These are phyloP conservation scores for Chiloscyllium punctatum DNA, from an alignment of 2,797 vertebrate species.

Conservation along the genomic window DNA sequence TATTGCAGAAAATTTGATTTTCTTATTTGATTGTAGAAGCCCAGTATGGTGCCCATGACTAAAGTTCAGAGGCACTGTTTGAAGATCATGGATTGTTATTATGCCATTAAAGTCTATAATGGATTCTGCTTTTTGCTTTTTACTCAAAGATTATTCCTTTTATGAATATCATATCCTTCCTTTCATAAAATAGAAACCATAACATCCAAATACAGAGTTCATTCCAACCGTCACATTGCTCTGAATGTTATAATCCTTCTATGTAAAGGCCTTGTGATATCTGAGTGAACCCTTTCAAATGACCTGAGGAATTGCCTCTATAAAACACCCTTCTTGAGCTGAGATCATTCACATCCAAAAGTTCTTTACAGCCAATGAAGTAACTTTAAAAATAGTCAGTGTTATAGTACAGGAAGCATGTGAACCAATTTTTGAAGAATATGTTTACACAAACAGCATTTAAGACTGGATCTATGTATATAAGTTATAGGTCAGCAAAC, in stretches of 20 bases:
- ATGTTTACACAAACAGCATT: neutral
- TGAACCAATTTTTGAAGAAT: no score
- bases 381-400: no score
- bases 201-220: neutral
- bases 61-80: constrained; percentile 50
- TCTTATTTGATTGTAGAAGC: constrained; percentile 52
- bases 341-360: neutral
- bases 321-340: neutral
- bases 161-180: neutral
- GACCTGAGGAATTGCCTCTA: neutral
- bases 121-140: constrained; percentile 51
- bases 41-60: constrained; percentile 44
- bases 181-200: neutral
- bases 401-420: no score
- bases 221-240: neutral
- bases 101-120: constrained; percentile 59
- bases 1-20: constrained; percentile 46
- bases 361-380: no score
- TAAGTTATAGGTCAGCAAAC: no score
- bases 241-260: neutral
- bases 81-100: constrained; percentile 60
- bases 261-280: no score
- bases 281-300: neutral
- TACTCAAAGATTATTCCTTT: constrained; percentile 46
- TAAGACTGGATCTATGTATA: no score